Conservation (phyloP, 2,888 invertebrate genomes). For the Hemaris fuciformis region DNA sequence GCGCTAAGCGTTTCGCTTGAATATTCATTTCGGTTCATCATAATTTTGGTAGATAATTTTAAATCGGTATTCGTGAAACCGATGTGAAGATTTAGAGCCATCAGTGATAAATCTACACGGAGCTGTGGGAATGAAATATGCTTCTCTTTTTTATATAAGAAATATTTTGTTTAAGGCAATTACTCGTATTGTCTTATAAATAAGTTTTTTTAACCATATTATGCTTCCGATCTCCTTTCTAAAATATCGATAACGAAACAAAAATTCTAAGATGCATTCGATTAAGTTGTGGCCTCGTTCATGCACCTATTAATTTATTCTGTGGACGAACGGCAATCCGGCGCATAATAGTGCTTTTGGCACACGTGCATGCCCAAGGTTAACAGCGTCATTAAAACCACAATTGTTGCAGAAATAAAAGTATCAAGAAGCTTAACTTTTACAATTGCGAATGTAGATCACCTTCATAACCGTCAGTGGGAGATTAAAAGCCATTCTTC, state of each 20-base stretch:
- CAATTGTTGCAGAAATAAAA: conserved; percentile 1
- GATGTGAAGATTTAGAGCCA: conserved; percentile 33
- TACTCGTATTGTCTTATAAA: neutral
- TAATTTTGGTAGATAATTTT: conserved; percentile 77
- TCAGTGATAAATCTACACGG: conserved; percentile 18
- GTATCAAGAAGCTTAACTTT: conserved; percentile 22
- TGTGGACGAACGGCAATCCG: neutral
- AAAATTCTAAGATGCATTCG: neutral
- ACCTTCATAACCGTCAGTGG: neutral
- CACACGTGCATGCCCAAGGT: conserved; percentile 4
- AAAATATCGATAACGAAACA: conserved; percentile 23
- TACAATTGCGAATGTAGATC: conserved; percentile 22
- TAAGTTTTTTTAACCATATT: conserved; percentile 43
- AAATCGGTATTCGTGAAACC: conserved; percentile 63
- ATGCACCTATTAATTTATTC: conserved; percentile 7
- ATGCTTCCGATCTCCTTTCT: conserved; percentile 52
- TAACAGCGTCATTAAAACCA: neutral
- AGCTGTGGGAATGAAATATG: neutral
- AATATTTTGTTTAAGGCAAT: neutral
- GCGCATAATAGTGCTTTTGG: conserved; percentile 3
- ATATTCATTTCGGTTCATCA: conserved; percentile 78
- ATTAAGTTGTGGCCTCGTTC: neutral
- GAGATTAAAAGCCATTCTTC: neutral
- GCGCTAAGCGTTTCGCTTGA: conserved; percentile 75
- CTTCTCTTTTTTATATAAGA: neutral